Percentiles rank a stretch among this genome's conserved stretches.
Conservation (phyloP, 2,797 vertebrate genomes). For the Crocodylus rhombifer region DNA sequence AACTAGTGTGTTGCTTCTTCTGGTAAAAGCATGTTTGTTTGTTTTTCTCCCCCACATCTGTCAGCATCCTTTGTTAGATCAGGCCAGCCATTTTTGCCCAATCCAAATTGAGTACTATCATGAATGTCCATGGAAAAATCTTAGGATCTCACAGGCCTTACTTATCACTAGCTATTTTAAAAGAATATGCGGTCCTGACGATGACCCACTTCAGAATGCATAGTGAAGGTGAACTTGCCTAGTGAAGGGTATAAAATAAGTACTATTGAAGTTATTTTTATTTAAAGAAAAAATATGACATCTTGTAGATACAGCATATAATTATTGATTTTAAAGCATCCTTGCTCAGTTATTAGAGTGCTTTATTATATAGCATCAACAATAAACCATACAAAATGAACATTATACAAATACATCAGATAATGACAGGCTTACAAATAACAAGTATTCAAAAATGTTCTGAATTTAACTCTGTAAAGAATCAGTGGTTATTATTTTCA, state of each 20-base stretch:
- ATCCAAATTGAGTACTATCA: background rate
- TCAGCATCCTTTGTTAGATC: too few relatives aligned
- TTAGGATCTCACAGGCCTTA: background rate
- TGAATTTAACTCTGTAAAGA: constrained; percentile 1
- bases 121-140: background rate
- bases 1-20: too few relatives aligned
- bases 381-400: background rate
- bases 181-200: background rate
- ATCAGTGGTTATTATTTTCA: background rate
- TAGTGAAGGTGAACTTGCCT: background rate
- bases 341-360: background rate
- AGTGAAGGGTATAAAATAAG: background rate
- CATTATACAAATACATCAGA: background rate
- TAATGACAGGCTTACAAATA: background rate
- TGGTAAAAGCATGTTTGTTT: too few relatives aligned
- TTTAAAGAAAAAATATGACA: background rate
- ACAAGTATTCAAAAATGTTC: background rate
- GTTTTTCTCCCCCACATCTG: too few relatives aligned
- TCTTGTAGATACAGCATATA: background rate
- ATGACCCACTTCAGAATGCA: background rate
- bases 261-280: accelerated
- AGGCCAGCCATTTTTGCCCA: too few relatives aligned
- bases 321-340: background rate
- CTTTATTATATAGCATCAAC: background rate
- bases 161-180: background rate